A percentile compares a stretch with the other conserved stretches of the same genome.
Evolutionary conservation across 1,140 invertebrate species (phyloP).

Genomic region (Lerema accius): DNA sequence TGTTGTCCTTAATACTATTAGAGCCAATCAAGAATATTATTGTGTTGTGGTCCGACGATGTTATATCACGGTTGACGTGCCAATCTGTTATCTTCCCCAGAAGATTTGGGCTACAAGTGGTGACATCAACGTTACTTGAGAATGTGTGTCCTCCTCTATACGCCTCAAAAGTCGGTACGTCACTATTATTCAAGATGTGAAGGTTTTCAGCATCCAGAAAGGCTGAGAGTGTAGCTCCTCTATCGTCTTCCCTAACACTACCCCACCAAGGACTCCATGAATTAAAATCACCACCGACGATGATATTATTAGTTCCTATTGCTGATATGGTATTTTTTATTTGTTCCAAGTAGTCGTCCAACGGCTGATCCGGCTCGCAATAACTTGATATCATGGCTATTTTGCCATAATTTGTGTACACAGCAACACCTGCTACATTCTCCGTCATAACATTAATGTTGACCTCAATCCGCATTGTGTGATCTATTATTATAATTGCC

Average conservation of each 20-base stretch:
- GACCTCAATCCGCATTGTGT: background rate
- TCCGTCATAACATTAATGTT: background rate
- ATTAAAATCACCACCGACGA: too few relatives aligned
- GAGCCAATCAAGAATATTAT: conserved; percentile 5
- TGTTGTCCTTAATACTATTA: background rate
- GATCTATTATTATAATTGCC: conserved; percentile 23
- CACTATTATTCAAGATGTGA: conserved; percentile 11
- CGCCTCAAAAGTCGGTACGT: conserved; percentile 31
- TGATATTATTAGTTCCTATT: background rate
- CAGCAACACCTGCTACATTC: conserved; percentile 9
- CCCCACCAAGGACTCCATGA: background rate
- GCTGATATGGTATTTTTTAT: background rate
- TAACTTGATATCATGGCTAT: conserved; percentile 2
- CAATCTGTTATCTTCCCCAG: background rate
- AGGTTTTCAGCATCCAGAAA: background rate
- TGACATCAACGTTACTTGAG: background rate
- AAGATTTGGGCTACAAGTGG: background rate
- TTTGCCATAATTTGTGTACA: background rate
- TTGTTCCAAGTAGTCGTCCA: background rate
- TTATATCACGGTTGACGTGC: background rate
- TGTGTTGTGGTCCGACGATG: too few relatives aligned
- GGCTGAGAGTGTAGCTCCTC: too few relatives aligned
- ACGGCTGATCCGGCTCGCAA: background rate
- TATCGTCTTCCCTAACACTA: background rate
- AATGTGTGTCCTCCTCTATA: conserved; percentile 2